Conservation (phyloP, 1,140 invertebrate species). For the Triops longicaudatus region DNA sequence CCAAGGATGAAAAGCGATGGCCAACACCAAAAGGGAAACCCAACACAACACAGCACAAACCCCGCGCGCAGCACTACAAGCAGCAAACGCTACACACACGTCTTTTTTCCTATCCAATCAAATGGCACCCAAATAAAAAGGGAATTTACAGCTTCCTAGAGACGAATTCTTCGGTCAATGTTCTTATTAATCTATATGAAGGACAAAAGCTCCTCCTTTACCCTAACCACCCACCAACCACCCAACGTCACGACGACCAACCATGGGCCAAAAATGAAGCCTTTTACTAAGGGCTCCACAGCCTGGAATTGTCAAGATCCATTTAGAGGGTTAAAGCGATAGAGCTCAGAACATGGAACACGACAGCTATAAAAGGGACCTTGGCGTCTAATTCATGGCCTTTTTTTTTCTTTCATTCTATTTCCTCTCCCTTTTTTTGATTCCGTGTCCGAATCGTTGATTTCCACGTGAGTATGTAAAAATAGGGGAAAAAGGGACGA, state of each 20-base stretch:
- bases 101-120: slow-evolving; percentile 1
- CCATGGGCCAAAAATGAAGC: no score
- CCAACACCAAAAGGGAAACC: not conserved
- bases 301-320: not conserved
- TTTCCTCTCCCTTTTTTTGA: not conserved
- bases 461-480: slow-evolving; percentile 13
- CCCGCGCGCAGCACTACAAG: no score
- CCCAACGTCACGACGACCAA: no score
- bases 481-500: not conserved
- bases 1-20: slow-evolving; percentile 10
- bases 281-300: not conserved
- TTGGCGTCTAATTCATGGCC: not conserved
- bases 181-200: not conserved
- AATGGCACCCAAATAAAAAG: slow-evolving; percentile 3
- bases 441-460: not conserved
- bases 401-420: not conserved
- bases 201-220: not conserved
- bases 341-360: not conserved
- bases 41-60: no score
- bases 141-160: slow-evolving; percentile 6
- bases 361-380: not conserved
- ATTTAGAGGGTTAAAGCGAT: not conserved
- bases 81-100: not conserved
- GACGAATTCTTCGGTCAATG: not conserved
- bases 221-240: no score